Percentiles rank a stretch among this genome's conserved stretches.
Evolutionary conservation across 2,113 vertebrate genomes (phyloP).

Genomic region (Lycaon pictus): DNA sequence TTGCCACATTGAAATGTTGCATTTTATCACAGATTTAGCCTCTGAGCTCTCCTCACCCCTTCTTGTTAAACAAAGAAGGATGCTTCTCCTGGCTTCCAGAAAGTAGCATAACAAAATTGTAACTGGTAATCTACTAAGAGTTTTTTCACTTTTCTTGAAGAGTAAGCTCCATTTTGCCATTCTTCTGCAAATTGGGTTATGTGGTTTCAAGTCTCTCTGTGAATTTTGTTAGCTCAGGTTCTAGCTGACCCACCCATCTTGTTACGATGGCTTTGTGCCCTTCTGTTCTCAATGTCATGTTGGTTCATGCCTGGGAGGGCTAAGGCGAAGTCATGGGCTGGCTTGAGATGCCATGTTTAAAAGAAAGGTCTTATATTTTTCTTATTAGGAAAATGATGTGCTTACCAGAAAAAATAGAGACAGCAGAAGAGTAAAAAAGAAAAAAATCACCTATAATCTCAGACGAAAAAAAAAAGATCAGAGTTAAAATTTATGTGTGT

Average conservation of each 20-base stretch:
- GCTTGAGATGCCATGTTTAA: neutral
- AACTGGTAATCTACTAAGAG: neutral
- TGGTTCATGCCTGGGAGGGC: neutral
- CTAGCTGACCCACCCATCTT: neutral
- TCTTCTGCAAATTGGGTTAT: neutral
- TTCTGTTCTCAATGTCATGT: neutral
- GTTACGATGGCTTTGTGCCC: neutral
- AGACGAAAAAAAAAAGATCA: neutral
- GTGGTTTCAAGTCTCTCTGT: neutral
- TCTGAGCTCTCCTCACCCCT: neutral
- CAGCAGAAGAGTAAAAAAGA: neutral
- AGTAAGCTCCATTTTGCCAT: neutral
- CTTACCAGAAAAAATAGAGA: neutral
- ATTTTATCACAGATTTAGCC: neutral
- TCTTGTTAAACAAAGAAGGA: neutral
- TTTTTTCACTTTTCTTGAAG: neutral
- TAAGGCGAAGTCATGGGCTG: neutral
- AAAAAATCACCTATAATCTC: neutral
- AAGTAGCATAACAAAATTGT: neutral
- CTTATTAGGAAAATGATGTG: neutral
- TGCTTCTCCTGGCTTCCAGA: neutral
- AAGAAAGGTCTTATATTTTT: neutral
- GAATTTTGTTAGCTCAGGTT: neutral
- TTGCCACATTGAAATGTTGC: neutral
- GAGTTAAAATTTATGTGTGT: conserved; percentile 17